Evolutionary conservation across 1,140 invertebrate species (phyloP).

Genomic region (Zaprionus kolodkinae): DNA sequence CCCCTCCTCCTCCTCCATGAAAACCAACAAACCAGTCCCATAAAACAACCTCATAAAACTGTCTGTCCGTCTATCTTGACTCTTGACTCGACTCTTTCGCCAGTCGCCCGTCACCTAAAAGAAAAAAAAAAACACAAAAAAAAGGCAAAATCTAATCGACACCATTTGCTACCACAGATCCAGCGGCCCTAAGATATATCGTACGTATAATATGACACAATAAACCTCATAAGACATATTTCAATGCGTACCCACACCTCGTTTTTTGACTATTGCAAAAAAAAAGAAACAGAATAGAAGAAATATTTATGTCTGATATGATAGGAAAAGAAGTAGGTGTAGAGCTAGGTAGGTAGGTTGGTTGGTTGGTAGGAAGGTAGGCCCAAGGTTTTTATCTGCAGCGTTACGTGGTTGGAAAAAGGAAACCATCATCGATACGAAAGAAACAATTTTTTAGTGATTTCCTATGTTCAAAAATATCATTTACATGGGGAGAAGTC

Average conservation of each 20-base stretch:
- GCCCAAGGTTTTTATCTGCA: conserved; percentile 37
- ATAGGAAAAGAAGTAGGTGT: conserved; percentile 8
- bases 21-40: conserved; percentile 61
- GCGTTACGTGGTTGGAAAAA: conserved; percentile 17
- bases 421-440: conserved; percentile 33
- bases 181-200: conserved; percentile 33
- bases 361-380: conserved; percentile 10
- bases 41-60: conserved; percentile 66
- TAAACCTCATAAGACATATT: conserved; percentile 3
- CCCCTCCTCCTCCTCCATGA: conserved; percentile 14
- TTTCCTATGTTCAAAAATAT: conserved; percentile 73
- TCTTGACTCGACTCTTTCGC: conserved; percentile 18
- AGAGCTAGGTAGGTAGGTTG: conserved; percentile 20
- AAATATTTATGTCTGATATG: neutral
- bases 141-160: conserved; percentile 64
- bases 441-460: conserved; percentile 63
- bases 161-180: conserved; percentile 23
- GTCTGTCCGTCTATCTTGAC: conserved; percentile 42
- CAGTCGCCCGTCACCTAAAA: conserved; percentile 21
- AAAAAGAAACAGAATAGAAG: neutral
- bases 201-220: conserved; percentile 21
- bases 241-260: conserved; percentile 18
- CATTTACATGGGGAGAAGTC: conserved; percentile 62
- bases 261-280: conserved; percentile 30
- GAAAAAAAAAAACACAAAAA: conserved; percentile 10